phyloP scores from a whole-genome alignment of 2,797 vertebrate species.

The Spondyliosoma cantharus region DNA sequence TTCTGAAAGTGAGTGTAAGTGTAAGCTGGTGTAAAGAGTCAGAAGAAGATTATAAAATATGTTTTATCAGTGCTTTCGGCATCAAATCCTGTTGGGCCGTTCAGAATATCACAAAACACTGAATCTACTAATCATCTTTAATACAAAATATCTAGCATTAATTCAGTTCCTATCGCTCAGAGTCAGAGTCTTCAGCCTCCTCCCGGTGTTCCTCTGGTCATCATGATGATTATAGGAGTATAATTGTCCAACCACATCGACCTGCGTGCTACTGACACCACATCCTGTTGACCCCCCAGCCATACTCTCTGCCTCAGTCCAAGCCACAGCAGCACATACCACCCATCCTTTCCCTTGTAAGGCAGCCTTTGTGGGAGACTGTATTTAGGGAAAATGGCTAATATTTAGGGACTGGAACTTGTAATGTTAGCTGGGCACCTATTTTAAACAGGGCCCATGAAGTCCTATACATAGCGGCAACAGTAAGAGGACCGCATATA shows the following conservation, averaged over 20 bases:
- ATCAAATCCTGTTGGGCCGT: neutral
- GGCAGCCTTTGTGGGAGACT: constrained; percentile 86
- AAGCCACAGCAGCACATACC: constrained; percentile 76
- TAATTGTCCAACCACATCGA: constrained; percentile 64
- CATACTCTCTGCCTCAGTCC: constrained; percentile 43
- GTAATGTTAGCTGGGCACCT: constrained; percentile 87
- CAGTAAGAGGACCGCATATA: constrained; percentile 83
- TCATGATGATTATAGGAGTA: constrained; percentile 41
- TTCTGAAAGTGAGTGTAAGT: constrained; percentile 3
- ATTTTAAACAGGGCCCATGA: constrained; percentile 84
- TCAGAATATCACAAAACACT: neutral
- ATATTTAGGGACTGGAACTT: constrained; percentile 89
- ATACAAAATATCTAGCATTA: neutral
- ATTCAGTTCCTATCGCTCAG: neutral
- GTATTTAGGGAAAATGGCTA: constrained; percentile 89
- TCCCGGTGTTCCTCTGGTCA: constrained; percentile 8
- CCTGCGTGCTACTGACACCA: constrained; percentile 58
- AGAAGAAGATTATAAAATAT: neutral
- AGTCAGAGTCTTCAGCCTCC: neutral
- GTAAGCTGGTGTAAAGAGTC: neutral
- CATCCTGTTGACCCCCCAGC: constrained; percentile 52
- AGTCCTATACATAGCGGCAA: constrained; percentile 86
- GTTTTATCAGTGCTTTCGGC: neutral
- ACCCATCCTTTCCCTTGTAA: constrained; percentile 84
- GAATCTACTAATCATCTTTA: neutral